A percentile compares a stretch with the other conserved stretches of the same genome.
Conservation (phyloP, 2,888 invertebrate genomes). For the Phorcus lineatus region DNA sequence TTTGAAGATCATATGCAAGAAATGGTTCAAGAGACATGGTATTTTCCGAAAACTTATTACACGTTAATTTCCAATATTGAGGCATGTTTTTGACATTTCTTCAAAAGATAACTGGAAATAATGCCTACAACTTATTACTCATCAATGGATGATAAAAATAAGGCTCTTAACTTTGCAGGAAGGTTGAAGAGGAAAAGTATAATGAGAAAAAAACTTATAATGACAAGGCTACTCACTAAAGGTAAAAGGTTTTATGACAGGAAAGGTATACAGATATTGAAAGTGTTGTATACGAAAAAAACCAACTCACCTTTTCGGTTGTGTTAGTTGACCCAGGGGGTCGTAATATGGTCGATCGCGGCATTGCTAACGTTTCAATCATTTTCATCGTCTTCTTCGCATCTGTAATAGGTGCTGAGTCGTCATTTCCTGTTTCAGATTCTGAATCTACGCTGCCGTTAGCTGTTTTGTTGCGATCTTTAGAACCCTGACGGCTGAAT, state of each 20-base stretch:
- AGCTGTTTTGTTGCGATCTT: not conserved
- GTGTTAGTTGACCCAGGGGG: not conserved
- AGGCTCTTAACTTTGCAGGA: too few species aligned
- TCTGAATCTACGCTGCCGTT: not conserved
- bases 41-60: too few species aligned
- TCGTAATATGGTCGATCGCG: not conserved
- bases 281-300: not conserved
- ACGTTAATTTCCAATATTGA: too few species aligned
- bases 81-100: too few species aligned
- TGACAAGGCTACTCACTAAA: too few species aligned
- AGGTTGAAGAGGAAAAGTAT: too few species aligned
- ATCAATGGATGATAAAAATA: too few species aligned
- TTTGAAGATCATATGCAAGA: too few species aligned
- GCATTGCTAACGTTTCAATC: not conserved
- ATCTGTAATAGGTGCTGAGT: not conserved
- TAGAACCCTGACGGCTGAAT: constrained; percentile 30
- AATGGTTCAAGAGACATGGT: too few species aligned
- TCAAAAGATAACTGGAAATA: not conserved
- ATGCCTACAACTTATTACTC: not conserved
- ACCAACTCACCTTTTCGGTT: not conserved
- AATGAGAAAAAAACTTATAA: too few species aligned
- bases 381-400: constrained; percentile 7
- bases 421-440: not conserved
- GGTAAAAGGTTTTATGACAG: not conserved
- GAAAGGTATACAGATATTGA: not conserved